Evolutionary conservation across 2,888 invertebrate genomes (phyloP), one percentile per base, ranked within the genome.

Genomic region (Drosophila mimica): DNA sequence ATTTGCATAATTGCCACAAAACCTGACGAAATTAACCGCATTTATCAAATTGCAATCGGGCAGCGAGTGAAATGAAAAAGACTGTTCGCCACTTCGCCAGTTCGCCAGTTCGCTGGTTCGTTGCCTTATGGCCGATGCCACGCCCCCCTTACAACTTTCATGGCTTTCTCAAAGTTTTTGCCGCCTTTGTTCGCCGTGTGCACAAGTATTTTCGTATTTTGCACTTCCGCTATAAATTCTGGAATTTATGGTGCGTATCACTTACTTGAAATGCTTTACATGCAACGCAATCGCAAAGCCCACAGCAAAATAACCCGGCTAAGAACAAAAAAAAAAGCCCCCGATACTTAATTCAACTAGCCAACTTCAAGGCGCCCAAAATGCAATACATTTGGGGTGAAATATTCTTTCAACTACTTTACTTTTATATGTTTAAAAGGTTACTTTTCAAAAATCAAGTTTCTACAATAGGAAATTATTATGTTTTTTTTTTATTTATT

Each of bases 161-260:
- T n/a, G 28, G 33, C 13, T 57, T 31, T 40, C n/a, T 5, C 31
- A 58, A 68, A 70, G 58, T 74, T 70, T 73, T 64, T 46, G 63
- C 64, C 43, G 56, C 56, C 74, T 52, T 51, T 62, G 53, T 33
- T 70, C 51, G 52, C 64, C 73, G 73, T 76, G 65, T 63, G 66
- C 40, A 74, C 70, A 88, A 89, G 81, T 79, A 84, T 88, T 86
- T 89, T 84, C 84, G 77, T 87, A 89, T 84, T 84, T 87, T 87
- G 88, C 83, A 85, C 88, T 86, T 86, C 90, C 90, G 90, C 86
- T 68, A 86, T 86, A 86, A 86, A 86, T 86, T 89, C 63, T 33
- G 62, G 77, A 86, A 81, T 89, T 86, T 89, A 86, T 86, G 90
- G 88, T 85, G 86, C 86, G 86, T 86, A 86, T 88, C 86, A 89